Evolutionary conservation across 2,797 vertebrate genomes (phyloP), one percentile per base, ranked within the genome.

Genomic region (Clarias laeviceps): DNA sequence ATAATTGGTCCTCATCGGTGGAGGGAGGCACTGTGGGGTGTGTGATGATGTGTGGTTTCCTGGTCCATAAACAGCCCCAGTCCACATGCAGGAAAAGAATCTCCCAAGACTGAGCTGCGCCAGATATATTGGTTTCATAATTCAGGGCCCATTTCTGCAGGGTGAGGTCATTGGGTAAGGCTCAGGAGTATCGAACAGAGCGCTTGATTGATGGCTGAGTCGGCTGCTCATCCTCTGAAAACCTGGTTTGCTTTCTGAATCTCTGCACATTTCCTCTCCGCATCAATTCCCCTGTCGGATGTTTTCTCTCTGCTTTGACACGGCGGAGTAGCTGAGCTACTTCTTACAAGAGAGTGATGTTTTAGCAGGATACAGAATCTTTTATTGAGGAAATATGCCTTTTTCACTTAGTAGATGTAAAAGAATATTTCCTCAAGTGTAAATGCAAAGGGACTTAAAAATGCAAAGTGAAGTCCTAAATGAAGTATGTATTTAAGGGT

Each of bases 51-150:
- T 80, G 87, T 76, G 84, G 17, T 88, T 87, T 50, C 80, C 40
- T 59, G 22, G 54, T 69, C 73, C 77, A 74, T 85, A 88, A 82
- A 90, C 87, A 79, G 37, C 24, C 81, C 50, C 57, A 37, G 57
- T 34, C 27, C 45, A 61, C 62, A 74, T 68, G 57, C 83, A 84
- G 77, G 62, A 84, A 82, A 74, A 83, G 85, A 50, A 70, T 40
- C 87, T 88, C 85, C 85, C 83, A 84, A 85, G 88, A 86, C 87
- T 80, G 70, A 70, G 32, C 64, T 78, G 85, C 82, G 76, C 68
- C 78, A 88, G 86, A 91, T 93, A 88, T 87, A 90, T 91, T 90
- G 86, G 85, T 92, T 93, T 92, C 86, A 92, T 93, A 90, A 94
- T 93, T 93, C 89, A 92, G 87, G 86, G 65, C 80, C 81, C 87